Evolutionary conservation across 1,140 invertebrate species (phyloP).

Genomic region (Gerris buenoi): DNA sequence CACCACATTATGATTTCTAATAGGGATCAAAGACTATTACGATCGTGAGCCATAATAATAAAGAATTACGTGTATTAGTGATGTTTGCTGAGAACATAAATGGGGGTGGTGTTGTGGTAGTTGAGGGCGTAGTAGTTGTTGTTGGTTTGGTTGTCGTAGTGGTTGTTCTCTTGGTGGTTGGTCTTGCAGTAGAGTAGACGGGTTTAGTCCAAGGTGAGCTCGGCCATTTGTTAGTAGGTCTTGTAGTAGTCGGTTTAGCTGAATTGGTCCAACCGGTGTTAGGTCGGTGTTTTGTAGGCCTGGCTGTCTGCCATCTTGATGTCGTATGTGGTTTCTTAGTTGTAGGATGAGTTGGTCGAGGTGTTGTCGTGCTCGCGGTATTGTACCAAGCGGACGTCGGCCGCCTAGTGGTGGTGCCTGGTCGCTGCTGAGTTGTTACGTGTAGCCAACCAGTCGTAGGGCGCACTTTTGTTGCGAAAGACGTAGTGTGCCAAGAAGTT

Average conservation of each 20-base stretch:
- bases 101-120: constrained; percentile 26
- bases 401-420: constrained; percentile 17
- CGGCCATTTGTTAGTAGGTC: constrained; percentile 9
- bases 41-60: too few relatives aligned
- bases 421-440: constrained; percentile 20
- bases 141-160: constrained; percentile 24
- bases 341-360: constrained; percentile 16
- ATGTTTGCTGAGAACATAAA: constrained; percentile 14
- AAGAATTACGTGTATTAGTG: background rate
- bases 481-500: background rate
- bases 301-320: constrained; percentile 15
- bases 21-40: too few relatives aligned
- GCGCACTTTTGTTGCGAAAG: constrained; percentile 17
- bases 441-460: constrained; percentile 25
- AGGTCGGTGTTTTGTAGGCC: constrained; percentile 16
- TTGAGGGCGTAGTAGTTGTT: constrained; percentile 22
- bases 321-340: background rate
- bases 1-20: too few relatives aligned
- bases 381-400: constrained; percentile 14
- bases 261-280: constrained; percentile 21
- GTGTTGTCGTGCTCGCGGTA: too few relatives aligned
- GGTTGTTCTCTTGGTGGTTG: constrained; percentile 26
- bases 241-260: constrained; percentile 15
- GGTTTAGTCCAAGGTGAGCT: constrained; percentile 12
- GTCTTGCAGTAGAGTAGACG: constrained; percentile 10